Conservation (phyloP, 2,888 invertebrate genomes). For the Trachelus troglodyta region DNA sequence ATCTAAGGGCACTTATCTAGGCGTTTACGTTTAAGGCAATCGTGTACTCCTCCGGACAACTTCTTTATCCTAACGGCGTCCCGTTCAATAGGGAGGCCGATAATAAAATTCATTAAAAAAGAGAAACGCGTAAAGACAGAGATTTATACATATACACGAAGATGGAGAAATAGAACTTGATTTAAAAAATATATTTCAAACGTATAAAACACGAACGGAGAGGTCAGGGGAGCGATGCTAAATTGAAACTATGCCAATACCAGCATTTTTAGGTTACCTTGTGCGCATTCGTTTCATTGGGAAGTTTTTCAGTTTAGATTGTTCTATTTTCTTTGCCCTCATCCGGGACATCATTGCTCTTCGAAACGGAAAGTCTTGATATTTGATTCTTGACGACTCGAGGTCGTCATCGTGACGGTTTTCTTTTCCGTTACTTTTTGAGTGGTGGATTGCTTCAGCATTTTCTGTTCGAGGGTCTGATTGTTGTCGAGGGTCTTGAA, state of each 20-base stretch:
- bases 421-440: slow-evolving; percentile 78
- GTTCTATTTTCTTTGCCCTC: not conserved
- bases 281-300: not conserved
- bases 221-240: not conserved
- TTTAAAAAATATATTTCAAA: not conserved
- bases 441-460: slow-evolving; percentile 76
- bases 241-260: not conserved
- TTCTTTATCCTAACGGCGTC: not conserved
- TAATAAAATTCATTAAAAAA: not conserved
- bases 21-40: not conserved
- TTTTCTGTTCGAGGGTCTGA: slow-evolving; percentile 74
- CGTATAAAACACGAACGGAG: not conserved
- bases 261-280: not conserved
- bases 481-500: slow-evolving; percentile 60
- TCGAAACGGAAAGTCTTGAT: slow-evolving; percentile 66
- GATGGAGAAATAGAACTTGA: not conserved
- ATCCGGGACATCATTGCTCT: slow-evolving; percentile 39
- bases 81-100: not conserved
- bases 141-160: not conserved
- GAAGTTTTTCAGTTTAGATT: not conserved
- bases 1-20: slow-evolving; percentile 57
- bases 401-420: slow-evolving; percentile 75
- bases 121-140: not conserved
- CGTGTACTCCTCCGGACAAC: not conserved
- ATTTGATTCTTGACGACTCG: slow-evolving; percentile 71